Conservation (phyloP, 2,113 vertebrate genomes). For the Pholis gunnellus region DNA sequence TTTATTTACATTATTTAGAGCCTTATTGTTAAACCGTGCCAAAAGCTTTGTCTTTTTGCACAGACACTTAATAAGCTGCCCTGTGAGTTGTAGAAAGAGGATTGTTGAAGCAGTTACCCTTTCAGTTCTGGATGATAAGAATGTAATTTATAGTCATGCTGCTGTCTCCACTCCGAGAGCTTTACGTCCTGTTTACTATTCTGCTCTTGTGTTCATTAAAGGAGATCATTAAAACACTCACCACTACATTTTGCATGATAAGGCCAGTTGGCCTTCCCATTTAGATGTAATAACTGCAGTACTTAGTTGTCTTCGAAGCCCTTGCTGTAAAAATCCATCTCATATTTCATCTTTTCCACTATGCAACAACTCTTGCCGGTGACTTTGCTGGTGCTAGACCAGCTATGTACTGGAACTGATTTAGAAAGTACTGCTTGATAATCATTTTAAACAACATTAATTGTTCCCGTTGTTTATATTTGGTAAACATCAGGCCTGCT, state of each 20-base stretch:
- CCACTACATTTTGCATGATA: neutral
- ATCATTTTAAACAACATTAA: neutral
- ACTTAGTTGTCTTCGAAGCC: neutral
- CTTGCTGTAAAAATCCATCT: neutral
- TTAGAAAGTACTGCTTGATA: neutral
- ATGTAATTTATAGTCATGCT: slow-evolving; percentile 3
- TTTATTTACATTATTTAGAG: neutral
- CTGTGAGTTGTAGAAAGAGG: neutral
- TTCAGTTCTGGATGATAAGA: slow-evolving; percentile 14
- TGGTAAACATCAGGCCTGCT: neutral
- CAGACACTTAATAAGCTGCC: neutral
- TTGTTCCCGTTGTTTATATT: neutral
- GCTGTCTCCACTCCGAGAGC: neutral
- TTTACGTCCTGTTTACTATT: slow-evolving; percentile 11
- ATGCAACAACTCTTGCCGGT: neutral
- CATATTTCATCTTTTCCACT: neutral
- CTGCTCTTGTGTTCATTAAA: neutral
- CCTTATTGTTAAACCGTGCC: neutral
- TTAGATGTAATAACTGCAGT: neutral
- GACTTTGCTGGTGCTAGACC: neutral
- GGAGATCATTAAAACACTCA: neutral
- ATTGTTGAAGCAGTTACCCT: neutral
- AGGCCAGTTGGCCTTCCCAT: neutral
- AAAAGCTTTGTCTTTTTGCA: slow-evolving; percentile 4
- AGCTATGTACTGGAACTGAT: neutral